Evolutionary conservation across 2,888 invertebrate species (phyloP), one percentile per base, ranked within the genome.

Genomic region (Brenthis hecate): DNA sequence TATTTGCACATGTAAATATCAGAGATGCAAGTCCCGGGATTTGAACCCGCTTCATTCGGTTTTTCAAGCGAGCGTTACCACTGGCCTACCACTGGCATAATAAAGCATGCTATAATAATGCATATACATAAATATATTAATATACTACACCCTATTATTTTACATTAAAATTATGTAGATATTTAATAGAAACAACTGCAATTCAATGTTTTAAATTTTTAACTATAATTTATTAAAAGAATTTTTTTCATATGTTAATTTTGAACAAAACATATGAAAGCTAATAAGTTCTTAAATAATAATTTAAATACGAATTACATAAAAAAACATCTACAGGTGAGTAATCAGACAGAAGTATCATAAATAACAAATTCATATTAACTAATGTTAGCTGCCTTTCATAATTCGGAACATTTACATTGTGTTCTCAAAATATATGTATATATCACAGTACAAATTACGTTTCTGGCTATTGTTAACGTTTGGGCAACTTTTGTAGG

Each of bases 361-460:
- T 82, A 80, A 82, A 82, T 83, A 83, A 85, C 85, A 82, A 81
- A 81, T 86, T 84, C 84, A 84, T 85, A 87, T 87, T 86, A 87
- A 88, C 84, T 85, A 88, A 89, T 85, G 85, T 85, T 83, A 80
- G 80, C 81, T 78, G 79, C 80, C 81, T 87, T 80, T 85, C 82
- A 82, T 88, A 86, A 88, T 86, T 80, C 83, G 81, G 81, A 83
- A 84, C 84, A 85, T 82, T 87, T 87, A 87, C 80, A 86, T 83
- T 86, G 86, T 87, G 85, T 84, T 86, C 84, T 86, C 80, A 80
- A 83, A 84, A 88, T 86, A 74, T 89, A 85, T 28, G 28, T 28
- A 28, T 86, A 85, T 86, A 89, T 89, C 88, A 89, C 81, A 80
- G 81, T 83, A 86, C 88, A 89, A 88, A 90, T 89, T 89, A 89